phyloP scores from a whole-genome alignment of 2,888 invertebrate species.

The Agriopis leucophaearia region DNA sequence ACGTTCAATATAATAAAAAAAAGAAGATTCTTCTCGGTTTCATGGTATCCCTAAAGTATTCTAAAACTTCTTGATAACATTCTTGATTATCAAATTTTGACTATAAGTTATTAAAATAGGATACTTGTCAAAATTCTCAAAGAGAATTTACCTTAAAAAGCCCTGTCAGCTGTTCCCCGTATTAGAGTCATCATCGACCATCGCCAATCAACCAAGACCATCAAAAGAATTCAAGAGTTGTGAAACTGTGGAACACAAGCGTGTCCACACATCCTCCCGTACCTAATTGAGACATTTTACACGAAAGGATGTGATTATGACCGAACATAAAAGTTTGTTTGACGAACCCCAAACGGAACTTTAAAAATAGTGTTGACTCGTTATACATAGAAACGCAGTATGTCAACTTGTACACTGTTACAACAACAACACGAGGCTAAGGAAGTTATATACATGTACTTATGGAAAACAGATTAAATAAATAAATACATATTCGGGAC shows the following conservation, averaged over 20 bases:
- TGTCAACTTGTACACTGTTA: conserved; percentile 2
- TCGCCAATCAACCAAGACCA: conserved; percentile 49
- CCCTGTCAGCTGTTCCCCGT: conserved; percentile 42
- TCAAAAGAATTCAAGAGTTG: conserved; percentile 73
- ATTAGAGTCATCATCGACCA: conserved; percentile 67
- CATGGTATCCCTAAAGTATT: too few species aligned
- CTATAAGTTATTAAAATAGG: too few species aligned
- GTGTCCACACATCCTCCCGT: conserved; percentile 81
- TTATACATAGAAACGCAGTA: conserved; percentile 16
- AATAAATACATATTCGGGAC: too few species aligned
- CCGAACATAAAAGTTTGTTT: conserved; percentile 81
- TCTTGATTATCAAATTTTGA: too few species aligned
- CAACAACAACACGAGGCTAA: neutral
- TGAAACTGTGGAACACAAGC: conserved; percentile 61
- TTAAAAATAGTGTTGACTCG: conserved; percentile 58
- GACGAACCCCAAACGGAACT: conserved; percentile 64
- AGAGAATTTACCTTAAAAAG: neutral
- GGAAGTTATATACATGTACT: neutral
- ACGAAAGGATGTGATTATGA: conserved; percentile 83
- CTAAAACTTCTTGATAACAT: too few species aligned
- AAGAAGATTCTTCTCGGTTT: too few species aligned
- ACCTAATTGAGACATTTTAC: conserved; percentile 85
- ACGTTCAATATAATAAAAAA: too few species aligned
- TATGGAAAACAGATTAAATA: too few species aligned
- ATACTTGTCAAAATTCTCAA: neutral